Evolutionary conservation across 2,113 vertebrate genomes (phyloP).

Genomic region (Corapipo altera): DNA sequence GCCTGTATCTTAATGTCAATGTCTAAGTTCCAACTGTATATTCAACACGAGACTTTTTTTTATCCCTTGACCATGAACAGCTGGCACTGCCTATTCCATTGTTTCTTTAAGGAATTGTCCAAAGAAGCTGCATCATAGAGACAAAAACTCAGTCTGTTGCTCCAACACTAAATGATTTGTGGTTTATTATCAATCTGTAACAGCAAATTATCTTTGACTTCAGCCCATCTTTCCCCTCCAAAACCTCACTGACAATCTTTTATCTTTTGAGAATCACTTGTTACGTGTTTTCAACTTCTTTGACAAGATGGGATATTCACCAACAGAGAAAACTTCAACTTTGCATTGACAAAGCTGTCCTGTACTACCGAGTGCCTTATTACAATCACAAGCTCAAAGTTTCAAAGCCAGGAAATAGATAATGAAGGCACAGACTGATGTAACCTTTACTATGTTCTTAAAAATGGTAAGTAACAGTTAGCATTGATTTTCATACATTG

Average conservation of each 20-base stretch:
- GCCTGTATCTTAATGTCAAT: not conserved
- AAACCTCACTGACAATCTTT: not conserved
- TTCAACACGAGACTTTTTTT: not conserved
- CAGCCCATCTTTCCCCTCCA: not conserved
- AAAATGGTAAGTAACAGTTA: not conserved
- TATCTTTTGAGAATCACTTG: not conserved
- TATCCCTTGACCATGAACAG: not conserved
- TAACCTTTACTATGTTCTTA: not conserved
- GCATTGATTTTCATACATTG: not conserved
- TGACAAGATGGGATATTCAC: not conserved
- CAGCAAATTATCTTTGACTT: not conserved
- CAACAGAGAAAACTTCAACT: not conserved
- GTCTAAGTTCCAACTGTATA: not conserved
- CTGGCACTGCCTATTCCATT: not conserved
- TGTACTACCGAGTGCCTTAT: not conserved
- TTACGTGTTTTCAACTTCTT: not conserved
- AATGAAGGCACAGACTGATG: not conserved
- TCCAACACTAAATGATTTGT: not conserved
- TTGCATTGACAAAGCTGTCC: not conserved
- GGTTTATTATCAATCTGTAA: not conserved
- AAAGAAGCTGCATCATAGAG: not conserved
- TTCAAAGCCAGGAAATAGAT: not conserved
- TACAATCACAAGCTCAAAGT: not conserved
- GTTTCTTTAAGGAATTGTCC: not conserved
- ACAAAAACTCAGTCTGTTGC: not conserved